Evolutionary conservation across 2,113 vertebrate genomes (phyloP), one percentile per base, ranked within the genome.

Genomic region (Periophthalmodon schlosseri): DNA sequence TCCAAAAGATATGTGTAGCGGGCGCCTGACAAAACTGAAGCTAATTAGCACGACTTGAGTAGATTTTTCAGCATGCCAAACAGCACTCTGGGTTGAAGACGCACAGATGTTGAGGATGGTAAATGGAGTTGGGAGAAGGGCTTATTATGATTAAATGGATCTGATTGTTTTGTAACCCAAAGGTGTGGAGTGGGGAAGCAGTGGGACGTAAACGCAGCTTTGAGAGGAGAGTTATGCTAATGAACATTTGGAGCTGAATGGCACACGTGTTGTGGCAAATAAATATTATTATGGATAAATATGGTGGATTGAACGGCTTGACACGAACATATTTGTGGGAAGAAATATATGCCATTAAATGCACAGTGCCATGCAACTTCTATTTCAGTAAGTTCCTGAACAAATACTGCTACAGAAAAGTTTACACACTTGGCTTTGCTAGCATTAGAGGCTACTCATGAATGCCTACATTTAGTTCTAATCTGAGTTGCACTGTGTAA

Each of bases 131-230:
- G 64, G 68, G 72, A 78, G 69, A 80, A 70, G 73, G 79, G 82
- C 79, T 70, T 79, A 81, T 85, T 84, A 74, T 83, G 86, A 86
- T 76, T 83, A 84, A 86, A 88, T 76, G 80, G 75, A 87, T 82
- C 68, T 80, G 80, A 87, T 87, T 87, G 82, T 80, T 67, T 70
- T 84, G 72, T 68, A 80, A 74, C 71, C 69, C 68, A 77, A 74
- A 73, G 72, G 78, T 77, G 70, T 54, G 72, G 74, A 78, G 52
- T 2, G 11, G 68, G 72, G 74, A 49, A 79, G n/a, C 63, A 50
- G 16, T 23, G 49, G 66, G 72, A 74, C 69, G 72, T 74, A 70
- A 76, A 76, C 68, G 39, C 39, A 44, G 39, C 39, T 44, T 9
- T 10, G 39, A 44, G 39, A 11, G 39, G 28, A 74, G 76, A 74